phyloP scores from a whole-genome alignment of 2,888 invertebrate genomes.

The Petrophora chlorosata region DNA sequence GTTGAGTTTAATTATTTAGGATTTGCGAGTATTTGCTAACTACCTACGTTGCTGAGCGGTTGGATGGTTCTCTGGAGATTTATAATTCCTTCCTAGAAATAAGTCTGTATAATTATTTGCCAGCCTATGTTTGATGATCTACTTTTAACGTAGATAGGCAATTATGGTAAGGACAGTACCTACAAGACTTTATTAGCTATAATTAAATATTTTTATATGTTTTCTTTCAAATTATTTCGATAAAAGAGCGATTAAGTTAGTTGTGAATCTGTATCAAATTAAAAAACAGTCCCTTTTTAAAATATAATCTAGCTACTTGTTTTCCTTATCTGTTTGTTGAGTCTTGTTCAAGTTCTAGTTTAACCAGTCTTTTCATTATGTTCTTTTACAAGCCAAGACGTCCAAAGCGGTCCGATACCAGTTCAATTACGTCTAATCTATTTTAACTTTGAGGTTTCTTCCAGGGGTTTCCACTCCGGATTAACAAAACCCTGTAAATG shows the following conservation, averaged over 20 bases:
- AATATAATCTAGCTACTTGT: no score
- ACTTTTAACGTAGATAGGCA: no score
- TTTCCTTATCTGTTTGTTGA: no score
- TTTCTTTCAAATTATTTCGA: no score
- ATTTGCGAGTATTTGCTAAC: conserved; percentile 20
- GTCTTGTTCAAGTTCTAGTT: no score
- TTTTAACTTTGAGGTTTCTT: conserved; percentile 33
- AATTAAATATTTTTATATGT: no score
- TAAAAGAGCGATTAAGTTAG: no score
- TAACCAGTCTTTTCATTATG: neutral
- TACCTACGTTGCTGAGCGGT: conserved; percentile 5
- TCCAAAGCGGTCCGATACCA: conserved; percentile 15
- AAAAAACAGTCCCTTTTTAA: no score
- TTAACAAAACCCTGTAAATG: conserved; percentile 57
- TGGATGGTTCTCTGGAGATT: conserved; percentile 5
- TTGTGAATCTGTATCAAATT: no score
- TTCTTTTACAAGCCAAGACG: conserved; percentile 6
- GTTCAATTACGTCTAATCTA: conserved; percentile 25
- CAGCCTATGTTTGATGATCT: no score
- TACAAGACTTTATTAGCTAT: no score
- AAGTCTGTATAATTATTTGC: neutral
- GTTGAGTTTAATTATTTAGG: conserved; percentile 27
- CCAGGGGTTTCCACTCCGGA: conserved; percentile 32
- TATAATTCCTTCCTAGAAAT: conserved; percentile 4
- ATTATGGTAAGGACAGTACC: no score